phyloP scores from a whole-genome alignment of 1,140 invertebrate genomes.

The Cotesia typhae region DNA sequence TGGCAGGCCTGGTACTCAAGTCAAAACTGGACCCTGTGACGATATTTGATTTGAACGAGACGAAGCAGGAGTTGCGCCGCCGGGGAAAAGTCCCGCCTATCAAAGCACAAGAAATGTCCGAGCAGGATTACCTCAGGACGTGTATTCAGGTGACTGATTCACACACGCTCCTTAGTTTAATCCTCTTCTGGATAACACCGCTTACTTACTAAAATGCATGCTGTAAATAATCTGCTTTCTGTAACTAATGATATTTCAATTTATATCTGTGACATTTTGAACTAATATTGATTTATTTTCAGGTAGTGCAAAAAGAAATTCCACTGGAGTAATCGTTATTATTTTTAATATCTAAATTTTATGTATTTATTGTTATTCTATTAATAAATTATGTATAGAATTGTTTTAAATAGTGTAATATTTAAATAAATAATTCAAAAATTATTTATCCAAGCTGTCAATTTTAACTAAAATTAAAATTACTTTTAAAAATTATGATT shows the following conservation, averaged over 20 bases:
- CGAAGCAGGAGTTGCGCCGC: conserved; percentile 84
- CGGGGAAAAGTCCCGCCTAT: conserved; percentile 79
- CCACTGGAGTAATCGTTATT: conserved; percentile 53
- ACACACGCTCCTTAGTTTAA: conserved; percentile 25
- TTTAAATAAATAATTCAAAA: too few species aligned
- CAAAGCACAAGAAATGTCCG: conserved; percentile 64
- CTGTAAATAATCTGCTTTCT: not conserved
- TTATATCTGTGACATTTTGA: not conserved
- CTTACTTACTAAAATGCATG: conserved; percentile 3
- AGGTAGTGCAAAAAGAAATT: conserved; percentile 60
- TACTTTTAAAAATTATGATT: too few species aligned
- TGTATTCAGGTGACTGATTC: conserved; percentile 63
- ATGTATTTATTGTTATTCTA: too few species aligned
- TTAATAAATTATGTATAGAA: too few species aligned
- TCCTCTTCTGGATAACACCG: conserved; percentile 1
- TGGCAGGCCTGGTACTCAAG: conserved; percentile 84
- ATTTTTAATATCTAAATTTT: not conserved
- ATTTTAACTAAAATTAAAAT: too few species aligned
- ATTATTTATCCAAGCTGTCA: too few species aligned
- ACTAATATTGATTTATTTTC: conserved; percentile 42
- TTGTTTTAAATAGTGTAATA: too few species aligned
- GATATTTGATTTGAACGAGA: conserved; percentile 86
- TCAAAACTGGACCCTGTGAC: conserved; percentile 85
- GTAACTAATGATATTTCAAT: not conserved
- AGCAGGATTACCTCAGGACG: conserved; percentile 64